Evolutionary conservation across 1,140 invertebrate species (phyloP), one percentile per base, ranked within the genome.

Genomic region (Physella acuta): DNA sequence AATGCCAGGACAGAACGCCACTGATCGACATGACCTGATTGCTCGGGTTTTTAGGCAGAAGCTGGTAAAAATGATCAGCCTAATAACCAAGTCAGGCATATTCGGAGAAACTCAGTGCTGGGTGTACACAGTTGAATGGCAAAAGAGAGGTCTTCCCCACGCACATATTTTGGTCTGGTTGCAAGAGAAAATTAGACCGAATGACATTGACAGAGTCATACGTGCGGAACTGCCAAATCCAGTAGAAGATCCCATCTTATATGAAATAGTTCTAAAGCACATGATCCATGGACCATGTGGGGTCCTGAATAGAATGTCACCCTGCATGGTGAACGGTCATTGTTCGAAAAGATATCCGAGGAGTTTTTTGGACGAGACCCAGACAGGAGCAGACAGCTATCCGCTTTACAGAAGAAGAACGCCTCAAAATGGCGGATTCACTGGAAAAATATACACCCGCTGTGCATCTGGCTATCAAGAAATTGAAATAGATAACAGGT

Each of bases 1-100:
- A n/a, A n/a, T n/a, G n/a, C 70, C 73, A 61, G 51, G 70, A 11
- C 73, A 86, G 77, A 70, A 36, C 58, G 16, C 77, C 1, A 31
- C 65, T 24, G 80, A 87, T 77, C 51, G 85, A 28, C 84, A 85
- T 51, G 86, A 88, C 72, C 49, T 88, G 33, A 75, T 84, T 26
- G 74, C 82, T 49, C 68, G 86, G 73, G 86, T 88, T 20, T 89
- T 88, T 75, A 77, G 78, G 59, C 76, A 84, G 72, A 88, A 88
- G 75, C 66, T 87, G 26, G 85, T 82, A 73, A 74, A 76, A 51
- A 68, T 89, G 16, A 62, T 62, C 8, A 26, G 39, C 39, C 17
- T 36, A 33, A 0, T 62, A 24, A 62, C 33, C 14, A 62, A 37
- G 20, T 16, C 31, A 14, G 3, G 26, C 3, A n/a, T 37, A 2